Percentiles rank a stretch among this genome's conserved stretches.
Conservation (phyloP, 2,888 invertebrate species). For the Mayetiola destructor region DNA sequence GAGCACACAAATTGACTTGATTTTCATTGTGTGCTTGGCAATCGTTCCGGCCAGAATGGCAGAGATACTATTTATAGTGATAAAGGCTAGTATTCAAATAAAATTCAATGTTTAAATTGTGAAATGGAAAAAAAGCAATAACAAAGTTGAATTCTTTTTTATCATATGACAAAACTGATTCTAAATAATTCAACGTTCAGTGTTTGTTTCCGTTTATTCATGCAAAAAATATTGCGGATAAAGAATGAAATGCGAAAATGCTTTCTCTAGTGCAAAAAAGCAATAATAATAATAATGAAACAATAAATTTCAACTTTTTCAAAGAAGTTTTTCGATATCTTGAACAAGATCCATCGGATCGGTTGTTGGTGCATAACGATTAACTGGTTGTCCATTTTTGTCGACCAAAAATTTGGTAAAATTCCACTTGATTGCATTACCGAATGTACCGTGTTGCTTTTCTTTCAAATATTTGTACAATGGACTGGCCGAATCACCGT, state of each 20-base stretch:
- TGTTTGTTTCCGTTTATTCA: too few species aligned
- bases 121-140: too few species aligned
- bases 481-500: conserved; percentile 31
- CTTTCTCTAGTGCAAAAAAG: neutral
- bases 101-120: too few species aligned
- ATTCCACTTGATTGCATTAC: conserved; percentile 34
- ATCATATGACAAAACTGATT: too few species aligned
- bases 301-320: neutral
- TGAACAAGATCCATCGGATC: conserved; percentile 34
- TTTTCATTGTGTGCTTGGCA: too few species aligned
- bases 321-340: conserved; percentile 31
- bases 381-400: conserved; percentile 31
- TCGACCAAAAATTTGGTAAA: conserved; percentile 35
- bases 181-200: too few species aligned
- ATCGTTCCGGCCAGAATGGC: too few species aligned
- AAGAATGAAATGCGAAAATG: neutral
- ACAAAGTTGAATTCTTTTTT: too few species aligned
- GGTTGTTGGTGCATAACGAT: conserved; percentile 34
- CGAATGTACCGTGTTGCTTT: conserved; percentile 32
- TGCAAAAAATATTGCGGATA: too few species aligned
- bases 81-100: too few species aligned
- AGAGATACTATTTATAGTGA: too few species aligned
- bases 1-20: too few species aligned
- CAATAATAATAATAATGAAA: neutral
- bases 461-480: conserved; percentile 33